Base-by-base conservation (phyloP, 53 echinoderm and acorn worm species). In the Astropecten irregularis region DNA sequence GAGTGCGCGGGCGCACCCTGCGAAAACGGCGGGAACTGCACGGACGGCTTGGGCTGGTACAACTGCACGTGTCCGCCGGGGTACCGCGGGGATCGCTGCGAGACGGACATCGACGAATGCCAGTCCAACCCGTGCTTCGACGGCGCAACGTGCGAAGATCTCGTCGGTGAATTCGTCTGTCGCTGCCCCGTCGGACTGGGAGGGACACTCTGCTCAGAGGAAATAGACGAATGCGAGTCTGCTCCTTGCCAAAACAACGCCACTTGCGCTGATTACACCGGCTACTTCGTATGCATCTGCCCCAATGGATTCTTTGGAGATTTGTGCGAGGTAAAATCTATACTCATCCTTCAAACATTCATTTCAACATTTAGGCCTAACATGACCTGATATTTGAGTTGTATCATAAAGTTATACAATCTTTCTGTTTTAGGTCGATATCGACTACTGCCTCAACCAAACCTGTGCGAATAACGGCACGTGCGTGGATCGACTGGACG, bases 401-500 rank as follows among this genome's bases (percentile, higher is more conserved):
- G 14, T 8, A 46, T 8, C 14, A 9, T 9, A 46, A 46, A 9
- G 14, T 46, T 8, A 14, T 46, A 46, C 8, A 46, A 8, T 46
- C 8, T 8, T 46, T 8, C 14, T 8, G 8, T 9, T 16, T 20
- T 15, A 79, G 79, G 49, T 67, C 22, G 87, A 99, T 34, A 54
- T 92, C 1, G 88, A 94, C 67, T 94, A 90, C 39, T 99, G 99
- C 55, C 54, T 84, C 79, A 79, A 79, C 61, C 60, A 79, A 61
- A 79, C 85, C n/a, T 85, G 85, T 15, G 49, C 51, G 1, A 72
- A 85, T 44, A 73, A 61, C 73, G 90, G 92, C 32, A 88, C 84
- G 15, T 99, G 99, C 38, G 82, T 70, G 9, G 99, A 99, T 56
- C 69, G 73, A 47, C 66, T 84, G 29, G 95, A 94, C 74, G 90